Percentiles rank a stretch among this genome's conserved stretches.
Conservation (phyloP, 2,797 vertebrate genomes). For the Phylloscopus collybita region DNA sequence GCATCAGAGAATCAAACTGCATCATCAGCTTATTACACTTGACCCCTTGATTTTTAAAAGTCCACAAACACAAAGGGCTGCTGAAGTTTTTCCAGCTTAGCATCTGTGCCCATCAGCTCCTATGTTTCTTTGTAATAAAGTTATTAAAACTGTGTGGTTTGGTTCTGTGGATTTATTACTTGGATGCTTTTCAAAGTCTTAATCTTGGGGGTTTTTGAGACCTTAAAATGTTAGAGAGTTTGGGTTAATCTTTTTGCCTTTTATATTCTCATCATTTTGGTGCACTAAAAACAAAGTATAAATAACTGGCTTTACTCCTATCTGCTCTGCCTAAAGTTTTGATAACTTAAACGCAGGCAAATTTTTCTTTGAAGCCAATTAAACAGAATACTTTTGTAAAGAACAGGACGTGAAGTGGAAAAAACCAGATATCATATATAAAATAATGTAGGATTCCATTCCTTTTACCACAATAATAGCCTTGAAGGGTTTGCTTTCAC, state of each 20-base stretch:
- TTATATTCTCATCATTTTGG: constrained; percentile 39
- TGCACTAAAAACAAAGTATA: constrained; percentile 35
- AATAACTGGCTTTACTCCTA: constrained; percentile 53
- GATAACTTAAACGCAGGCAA: constrained; percentile 40
- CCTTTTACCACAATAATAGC: constrained; percentile 23
- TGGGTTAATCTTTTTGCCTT: constrained; percentile 36
- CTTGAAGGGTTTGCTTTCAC: constrained; percentile 39
- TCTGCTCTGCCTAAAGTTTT: constrained; percentile 41
- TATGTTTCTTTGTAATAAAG: constrained; percentile 9
- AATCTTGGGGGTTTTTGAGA: background rate
- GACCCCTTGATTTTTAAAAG: background rate
- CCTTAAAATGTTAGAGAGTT: constrained; percentile 10
- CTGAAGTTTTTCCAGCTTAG: background rate
- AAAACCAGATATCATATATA: background rate
- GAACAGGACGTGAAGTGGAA: background rate
- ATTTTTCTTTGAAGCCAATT: constrained; percentile 38
- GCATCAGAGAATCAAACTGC: background rate
- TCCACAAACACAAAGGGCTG: background rate
- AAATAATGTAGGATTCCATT: constrained; percentile 34
- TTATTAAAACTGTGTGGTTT: constrained; percentile 15
- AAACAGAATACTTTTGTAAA: background rate
- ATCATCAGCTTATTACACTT: background rate
- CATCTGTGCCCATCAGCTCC: background rate
- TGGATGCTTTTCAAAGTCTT: constrained; percentile 47
- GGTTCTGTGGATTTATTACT: constrained; percentile 29